Percentiles rank a stretch among this genome's conserved stretches.
phyloP scores from a whole-genome alignment of 2,797 vertebrate genomes.

The Fundulus diaphanus region DNA sequence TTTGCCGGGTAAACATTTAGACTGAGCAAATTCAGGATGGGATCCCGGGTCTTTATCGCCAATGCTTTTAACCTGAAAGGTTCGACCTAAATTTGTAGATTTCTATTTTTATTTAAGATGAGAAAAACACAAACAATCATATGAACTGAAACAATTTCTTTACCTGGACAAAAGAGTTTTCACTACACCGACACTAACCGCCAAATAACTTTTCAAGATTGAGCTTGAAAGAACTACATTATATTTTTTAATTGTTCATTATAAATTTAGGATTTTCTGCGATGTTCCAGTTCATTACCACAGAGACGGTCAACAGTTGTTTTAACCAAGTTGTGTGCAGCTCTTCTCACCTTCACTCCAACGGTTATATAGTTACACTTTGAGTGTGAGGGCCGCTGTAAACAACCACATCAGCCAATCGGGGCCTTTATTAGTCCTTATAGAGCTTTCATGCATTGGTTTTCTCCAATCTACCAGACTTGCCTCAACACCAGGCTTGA shows the following conservation, averaged over 20 bases:
- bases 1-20: slow-evolving; percentile 76
- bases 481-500: slow-evolving; percentile 73
- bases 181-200: background rate
- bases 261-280: background rate
- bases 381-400: slow-evolving; percentile 72
- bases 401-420: slow-evolving; percentile 68
- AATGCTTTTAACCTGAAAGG: background rate
- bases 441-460: slow-evolving; percentile 57
- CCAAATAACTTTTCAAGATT: background rate
- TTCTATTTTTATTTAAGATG: background rate
- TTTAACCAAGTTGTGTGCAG: slow-evolving; percentile 77
- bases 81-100: background rate
- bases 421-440: slow-evolving; percentile 63
- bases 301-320: slow-evolving; percentile 76
- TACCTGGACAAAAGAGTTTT: background rate
- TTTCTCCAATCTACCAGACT: slow-evolving; percentile 72
- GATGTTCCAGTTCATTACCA: slow-evolving; percentile 78
- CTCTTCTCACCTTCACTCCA: slow-evolving; percentile 81
- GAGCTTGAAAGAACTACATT: background rate
- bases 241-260: background rate
- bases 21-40: slow-evolving; percentile 61
- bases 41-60: slow-evolving; percentile 3
- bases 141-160: background rate
- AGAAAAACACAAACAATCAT: background rate
- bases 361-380: slow-evolving; percentile 75